Evolutionary conservation across 2,888 invertebrate species (phyloP), one percentile per base, ranked within the genome.

Genomic region (Lingula anatina): DNA sequence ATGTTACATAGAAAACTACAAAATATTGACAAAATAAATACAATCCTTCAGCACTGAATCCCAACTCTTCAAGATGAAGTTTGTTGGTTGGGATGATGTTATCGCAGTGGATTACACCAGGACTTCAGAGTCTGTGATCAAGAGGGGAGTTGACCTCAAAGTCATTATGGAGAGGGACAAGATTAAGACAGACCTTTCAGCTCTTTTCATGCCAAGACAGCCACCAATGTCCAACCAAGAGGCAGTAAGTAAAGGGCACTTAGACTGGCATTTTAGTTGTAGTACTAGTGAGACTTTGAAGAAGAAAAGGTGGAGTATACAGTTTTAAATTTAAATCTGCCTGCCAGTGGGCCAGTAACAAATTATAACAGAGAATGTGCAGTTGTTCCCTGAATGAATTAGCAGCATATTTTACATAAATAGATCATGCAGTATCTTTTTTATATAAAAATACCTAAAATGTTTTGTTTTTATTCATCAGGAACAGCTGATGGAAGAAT

Each of bases 1-100:
- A n/a, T n/a, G n/a, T n/a, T n/a, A n/a, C n/a, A n/a, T n/a, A n/a
- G n/a, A n/a, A n/a, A n/a, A n/a, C n/a, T n/a, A n/a, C n/a, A n/a
- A n/a, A n/a, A n/a, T n/a, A n/a, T n/a, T n/a, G n/a, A n/a, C n/a
- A n/a, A n/a, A n/a, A n/a, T n/a, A n/a, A n/a, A n/a, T n/a, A n/a
- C n/a, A n/a, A n/a, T n/a, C 18, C 39, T 42, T 35, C 51, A 62
- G 80, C 23, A 79, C 79, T 45, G 82, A 82, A 56, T 73, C 78
- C 35, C 81, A 81, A 66, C 77, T 96, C 59, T 99, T 99, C 80
- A 96, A 97, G 78, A 89, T 90, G 1, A 96, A 97, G 79, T 99
- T 99, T 79, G 79, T 84, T 42, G 95, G 93, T 7, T 99, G 99
- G 99, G 96, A 99, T 73, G 97, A 99, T 78, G 94, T 99, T 20